Percentiles rank a stretch among this genome's conserved stretches.
These are phyloP conservation scores for Hyperoplus lanceolatus DNA, from an alignment of 2,797 vertebrate species.

Conservation along the genomic window DNA sequence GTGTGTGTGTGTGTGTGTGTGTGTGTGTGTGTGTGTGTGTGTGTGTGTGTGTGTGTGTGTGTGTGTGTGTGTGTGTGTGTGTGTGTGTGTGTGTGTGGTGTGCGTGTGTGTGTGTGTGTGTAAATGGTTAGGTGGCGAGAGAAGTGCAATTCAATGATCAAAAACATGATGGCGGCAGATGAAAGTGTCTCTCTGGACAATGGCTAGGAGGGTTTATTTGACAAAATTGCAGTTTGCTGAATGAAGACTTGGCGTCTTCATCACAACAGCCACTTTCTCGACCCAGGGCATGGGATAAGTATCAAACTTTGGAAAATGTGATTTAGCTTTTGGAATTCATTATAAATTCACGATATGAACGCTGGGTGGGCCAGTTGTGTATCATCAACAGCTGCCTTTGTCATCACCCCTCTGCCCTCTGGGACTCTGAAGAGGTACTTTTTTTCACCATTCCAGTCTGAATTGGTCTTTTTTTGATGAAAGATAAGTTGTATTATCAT, in stretches of 20 bases:
- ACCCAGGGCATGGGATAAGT: constrained; percentile 19
- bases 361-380: constrained; percentile 46
- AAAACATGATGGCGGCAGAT: constrained; percentile 45
- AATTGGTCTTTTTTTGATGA: constrained; percentile 21
- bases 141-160: constrained; percentile 53
- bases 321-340: constrained; percentile 50
- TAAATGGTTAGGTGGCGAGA: constrained; percentile 47
- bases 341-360: constrained; percentile 33
- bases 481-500: background rate
- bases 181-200: constrained; percentile 58
- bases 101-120: background rate
- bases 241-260: constrained; percentile 43
- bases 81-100: background rate
- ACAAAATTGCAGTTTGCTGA: constrained; percentile 55
- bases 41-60: background rate
- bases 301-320: constrained; percentile 42
- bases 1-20: constrained; percentile 1
- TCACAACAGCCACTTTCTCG: constrained; percentile 41
- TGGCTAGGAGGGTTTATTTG: constrained; percentile 46
- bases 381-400: constrained; percentile 18
- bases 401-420: constrained; percentile 13
- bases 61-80: background rate
- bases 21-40: background rate
- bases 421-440: constrained; percentile 3
- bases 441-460: constrained; percentile 24